phyloP scores from a whole-genome alignment of 2,113 vertebrate species.

The Sclerurus mexicanus region DNA sequence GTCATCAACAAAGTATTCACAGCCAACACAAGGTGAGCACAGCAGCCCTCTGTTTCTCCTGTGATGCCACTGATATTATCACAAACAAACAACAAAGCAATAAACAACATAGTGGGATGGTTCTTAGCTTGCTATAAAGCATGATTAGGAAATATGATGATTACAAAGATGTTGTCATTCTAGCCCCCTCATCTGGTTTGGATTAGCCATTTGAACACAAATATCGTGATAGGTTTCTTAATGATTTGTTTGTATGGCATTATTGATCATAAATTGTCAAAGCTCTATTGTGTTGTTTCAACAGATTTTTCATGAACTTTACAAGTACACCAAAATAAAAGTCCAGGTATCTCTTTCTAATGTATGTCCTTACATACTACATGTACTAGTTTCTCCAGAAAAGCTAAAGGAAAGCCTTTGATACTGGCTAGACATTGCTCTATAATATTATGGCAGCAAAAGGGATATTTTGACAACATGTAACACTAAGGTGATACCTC shows the following conservation, averaged over 20 bases:
- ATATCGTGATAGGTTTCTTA: neutral
- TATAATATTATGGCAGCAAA: neutral
- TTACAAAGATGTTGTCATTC: neutral
- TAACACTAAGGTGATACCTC: neutral
- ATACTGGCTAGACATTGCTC: neutral
- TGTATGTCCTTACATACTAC: neutral
- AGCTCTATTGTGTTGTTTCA: neutral
- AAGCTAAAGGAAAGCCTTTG: neutral
- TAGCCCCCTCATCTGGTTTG: neutral
- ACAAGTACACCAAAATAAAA: neutral
- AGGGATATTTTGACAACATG: neutral
- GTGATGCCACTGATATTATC: neutral
- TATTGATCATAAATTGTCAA: neutral
- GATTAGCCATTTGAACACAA: neutral
- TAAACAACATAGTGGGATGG: neutral
- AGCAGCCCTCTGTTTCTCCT: neutral
- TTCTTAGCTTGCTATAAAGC: neutral
- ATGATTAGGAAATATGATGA: neutral
- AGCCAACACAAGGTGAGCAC: neutral
- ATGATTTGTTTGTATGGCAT: accelerated
- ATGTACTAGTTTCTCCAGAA: neutral
- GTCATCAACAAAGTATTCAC: neutral
- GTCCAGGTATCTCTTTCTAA: neutral
- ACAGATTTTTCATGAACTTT: neutral
- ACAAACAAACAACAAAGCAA: neutral